phyloP scores from a whole-genome alignment of 2,888 invertebrate species.

The Ashinkailepas kermadecensis region DNA sequence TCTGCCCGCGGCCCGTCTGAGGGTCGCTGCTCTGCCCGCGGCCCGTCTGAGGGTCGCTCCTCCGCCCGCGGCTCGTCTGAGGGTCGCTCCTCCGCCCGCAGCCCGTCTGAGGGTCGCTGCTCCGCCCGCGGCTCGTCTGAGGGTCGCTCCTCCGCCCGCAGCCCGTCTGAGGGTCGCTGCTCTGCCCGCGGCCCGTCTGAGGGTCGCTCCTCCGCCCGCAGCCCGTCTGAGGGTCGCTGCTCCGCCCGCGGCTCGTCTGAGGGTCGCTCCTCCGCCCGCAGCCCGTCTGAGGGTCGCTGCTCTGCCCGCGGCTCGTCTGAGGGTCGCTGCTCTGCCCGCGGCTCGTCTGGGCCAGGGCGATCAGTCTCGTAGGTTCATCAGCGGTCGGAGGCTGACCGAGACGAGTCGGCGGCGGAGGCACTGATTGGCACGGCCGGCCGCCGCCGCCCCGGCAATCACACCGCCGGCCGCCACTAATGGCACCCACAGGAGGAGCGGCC shows the following conservation, averaged over 20 bases:
- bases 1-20: too few species aligned
- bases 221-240: not conserved
- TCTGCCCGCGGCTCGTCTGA: not conserved
- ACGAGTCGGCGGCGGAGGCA: not conserved
- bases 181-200: not conserved
- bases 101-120: too few species aligned
- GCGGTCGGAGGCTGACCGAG: not conserved
- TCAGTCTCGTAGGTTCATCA: conserved; percentile 11
- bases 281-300: not conserved
- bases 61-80: too few species aligned
- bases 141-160: too few species aligned
- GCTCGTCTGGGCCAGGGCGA: not conserved
- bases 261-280: not conserved
- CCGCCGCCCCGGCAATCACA: not conserved
- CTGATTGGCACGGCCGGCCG: not conserved
- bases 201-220: not conserved
- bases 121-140: too few species aligned
- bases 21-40: too few species aligned
- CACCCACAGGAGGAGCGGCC: too few species aligned
- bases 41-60: too few species aligned
- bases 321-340: not conserved
- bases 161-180: too few species aligned
- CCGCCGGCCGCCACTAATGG: too few species aligned
- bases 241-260: not conserved
- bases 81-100: too few species aligned